A percentile compares a stretch with the other conserved stretches of the same genome.
These are phyloP conservation scores for Haliclystus octoradiatus DNA, from an alignment of 30 jellyfish, hydroid and myxozoan species.

Conservation along the genomic window DNA sequence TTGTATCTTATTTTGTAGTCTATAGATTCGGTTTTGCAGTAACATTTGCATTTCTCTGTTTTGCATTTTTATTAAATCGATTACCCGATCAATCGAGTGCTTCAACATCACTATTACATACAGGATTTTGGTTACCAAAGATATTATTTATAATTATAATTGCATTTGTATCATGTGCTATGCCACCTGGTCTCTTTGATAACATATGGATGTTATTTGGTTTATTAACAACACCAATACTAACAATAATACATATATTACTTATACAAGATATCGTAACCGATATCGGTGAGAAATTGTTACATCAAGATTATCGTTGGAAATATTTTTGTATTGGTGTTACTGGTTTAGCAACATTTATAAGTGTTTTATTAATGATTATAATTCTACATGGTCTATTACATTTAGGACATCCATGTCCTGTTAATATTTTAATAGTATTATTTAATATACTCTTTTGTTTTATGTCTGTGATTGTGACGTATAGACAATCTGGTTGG, in stretches of 20 bases:
- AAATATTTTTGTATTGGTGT: background rate
- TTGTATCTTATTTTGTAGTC: conserved; percentile 36
- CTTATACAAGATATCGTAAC: conserved; percentile 39
- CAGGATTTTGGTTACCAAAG: conserved; percentile 96
- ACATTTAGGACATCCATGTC: background rate
- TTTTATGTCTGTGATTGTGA: background rate
- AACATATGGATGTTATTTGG: conserved; percentile 44
- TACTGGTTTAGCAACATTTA: background rate
- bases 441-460: background rate
- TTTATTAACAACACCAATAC: conserved; percentile 13
- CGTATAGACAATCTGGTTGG: background rate
- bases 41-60: conserved; percentile 26
- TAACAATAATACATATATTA: conserved; percentile 17
- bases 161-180: conserved; percentile 57
- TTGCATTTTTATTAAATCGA: conserved; percentile 33
- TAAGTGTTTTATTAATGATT: background rate
- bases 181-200: conserved; percentile 81
- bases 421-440: background rate
- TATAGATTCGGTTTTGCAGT: conserved; percentile 74
- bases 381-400: background rate
- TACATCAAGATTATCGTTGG: too few relatives aligned
- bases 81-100: conserved; percentile 17
- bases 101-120: conserved; percentile 30
- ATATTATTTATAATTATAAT: conserved; percentile 37
- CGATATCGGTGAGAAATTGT: conserved; percentile 7